Percentiles rank a stretch among this genome's conserved stretches.
These are phyloP conservation scores for Novumbra hubbsi DNA, from an alignment of 2,797 vertebrate species.

Conservation along the genomic window DNA sequence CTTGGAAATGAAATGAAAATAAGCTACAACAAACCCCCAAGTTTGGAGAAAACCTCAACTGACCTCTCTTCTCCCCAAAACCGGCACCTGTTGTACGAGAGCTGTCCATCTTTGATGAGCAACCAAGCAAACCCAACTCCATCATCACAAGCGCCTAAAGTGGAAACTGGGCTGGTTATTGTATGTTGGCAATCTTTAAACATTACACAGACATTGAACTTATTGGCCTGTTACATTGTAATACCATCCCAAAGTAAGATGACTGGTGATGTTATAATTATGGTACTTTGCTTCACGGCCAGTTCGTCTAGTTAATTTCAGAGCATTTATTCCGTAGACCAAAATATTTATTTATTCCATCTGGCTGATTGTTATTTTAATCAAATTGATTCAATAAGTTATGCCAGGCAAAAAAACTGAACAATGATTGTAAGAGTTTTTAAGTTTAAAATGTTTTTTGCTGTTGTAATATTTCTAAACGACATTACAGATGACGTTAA, in stretches of 20 bases:
- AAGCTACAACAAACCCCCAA: neutral
- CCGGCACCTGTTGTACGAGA: neutral
- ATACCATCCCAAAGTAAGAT: neutral
- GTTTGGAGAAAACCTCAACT: neutral
- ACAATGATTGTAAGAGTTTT: constrained; percentile 67
- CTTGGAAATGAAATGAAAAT: neutral
- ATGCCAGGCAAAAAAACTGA: constrained; percentile 46
- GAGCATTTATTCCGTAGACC: constrained; percentile 33
- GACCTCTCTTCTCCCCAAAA: neutral
- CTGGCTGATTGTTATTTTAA: constrained; percentile 42
- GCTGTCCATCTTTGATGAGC: neutral
- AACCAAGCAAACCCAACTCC: neutral
- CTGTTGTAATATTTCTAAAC: constrained; percentile 65
- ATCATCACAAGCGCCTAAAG: neutral
- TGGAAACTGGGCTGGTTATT: constrained; percentile 1
- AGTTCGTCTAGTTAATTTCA: constrained; percentile 5
- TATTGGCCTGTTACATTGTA: constrained; percentile 10
- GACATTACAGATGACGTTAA: constrained; percentile 50
- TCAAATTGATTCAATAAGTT: constrained; percentile 39
- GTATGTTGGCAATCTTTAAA: neutral
- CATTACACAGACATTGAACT: constrained; percentile 2
- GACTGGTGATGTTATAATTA: neutral
- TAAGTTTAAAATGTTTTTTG: constrained; percentile 49
- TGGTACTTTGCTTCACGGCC: neutral
- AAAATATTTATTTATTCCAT: constrained; percentile 46